Percentiles rank a stretch among this genome's conserved stretches.
Conservation (phyloP, 2,113 vertebrate genomes). For the Dinomys branickii region DNA sequence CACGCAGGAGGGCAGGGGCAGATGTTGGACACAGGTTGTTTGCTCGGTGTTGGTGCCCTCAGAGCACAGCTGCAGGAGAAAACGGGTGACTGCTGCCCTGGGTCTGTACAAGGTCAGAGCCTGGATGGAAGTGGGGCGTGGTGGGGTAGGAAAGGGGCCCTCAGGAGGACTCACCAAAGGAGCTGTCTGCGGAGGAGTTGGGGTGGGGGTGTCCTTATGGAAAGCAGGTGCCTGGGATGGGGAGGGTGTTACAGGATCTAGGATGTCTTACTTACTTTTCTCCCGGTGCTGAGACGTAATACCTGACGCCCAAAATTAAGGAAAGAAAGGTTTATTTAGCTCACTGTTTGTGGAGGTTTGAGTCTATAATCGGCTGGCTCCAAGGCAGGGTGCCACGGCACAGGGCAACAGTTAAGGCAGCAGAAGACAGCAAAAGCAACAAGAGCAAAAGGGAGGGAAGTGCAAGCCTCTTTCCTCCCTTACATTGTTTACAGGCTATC, state of each 20-base stretch:
- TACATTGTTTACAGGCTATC: neutral
- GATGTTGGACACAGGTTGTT: fast-evolving
- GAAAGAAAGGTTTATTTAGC: neutral
- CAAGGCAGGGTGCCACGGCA: neutral
- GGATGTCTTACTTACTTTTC: neutral
- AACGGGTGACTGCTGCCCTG: fast-evolving
- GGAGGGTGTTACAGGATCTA: neutral
- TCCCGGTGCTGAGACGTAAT: neutral
- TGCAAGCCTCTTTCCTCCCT: neutral
- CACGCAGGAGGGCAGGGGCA: fast-evolving
- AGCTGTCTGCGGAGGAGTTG: fast-evolving
- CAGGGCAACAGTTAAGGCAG: neutral
- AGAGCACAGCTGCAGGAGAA: neutral
- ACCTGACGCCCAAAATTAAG: neutral
- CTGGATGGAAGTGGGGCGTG: fast-evolving
- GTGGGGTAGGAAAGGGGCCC: neutral
- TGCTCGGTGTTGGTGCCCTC: fast-evolving
- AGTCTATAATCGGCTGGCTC: neutral
- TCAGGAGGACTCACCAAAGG: fast-evolving
- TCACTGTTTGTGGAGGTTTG: neutral
- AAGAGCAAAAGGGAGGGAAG: neutral
- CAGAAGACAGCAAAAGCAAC: neutral
- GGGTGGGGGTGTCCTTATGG: neutral
- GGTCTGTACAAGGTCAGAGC: fast-evolving
- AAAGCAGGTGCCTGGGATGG: neutral